Evolutionary conservation across 2,113 vertebrate genomes (phyloP).

Genomic region (Myrmecobius fasciatus): DNA sequence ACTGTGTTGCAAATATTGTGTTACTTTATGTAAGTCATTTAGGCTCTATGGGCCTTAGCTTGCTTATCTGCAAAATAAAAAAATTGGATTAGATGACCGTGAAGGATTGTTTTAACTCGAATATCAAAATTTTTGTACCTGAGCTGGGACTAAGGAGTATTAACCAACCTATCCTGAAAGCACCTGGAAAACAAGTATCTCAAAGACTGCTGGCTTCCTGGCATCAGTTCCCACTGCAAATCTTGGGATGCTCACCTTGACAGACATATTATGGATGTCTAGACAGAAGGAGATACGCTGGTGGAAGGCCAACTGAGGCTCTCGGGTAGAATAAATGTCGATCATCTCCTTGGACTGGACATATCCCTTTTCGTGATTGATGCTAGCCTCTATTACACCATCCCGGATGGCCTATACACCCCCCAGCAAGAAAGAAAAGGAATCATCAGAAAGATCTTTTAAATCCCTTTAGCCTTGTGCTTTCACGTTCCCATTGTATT

Average conservation of each 20-base stretch:
- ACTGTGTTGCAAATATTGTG: neutral
- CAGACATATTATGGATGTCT: slow-evolving; percentile 99
- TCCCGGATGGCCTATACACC: slow-evolving; percentile 93
- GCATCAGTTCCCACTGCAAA: neutral
- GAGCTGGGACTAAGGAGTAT: neutral
- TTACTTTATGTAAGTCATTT: neutral
- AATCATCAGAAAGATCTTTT: slow-evolving; percentile 12
- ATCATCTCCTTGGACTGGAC: slow-evolving; percentile 98
- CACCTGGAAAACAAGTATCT: neutral
- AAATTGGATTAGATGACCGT: neutral
- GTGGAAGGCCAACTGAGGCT: slow-evolving; percentile 98
- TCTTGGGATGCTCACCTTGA: slow-evolving; percentile 87
- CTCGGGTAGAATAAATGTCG: slow-evolving; percentile 96
- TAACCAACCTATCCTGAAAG: neutral
- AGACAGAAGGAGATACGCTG: slow-evolving; percentile 99
- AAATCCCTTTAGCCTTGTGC: neutral
- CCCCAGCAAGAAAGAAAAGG: neutral
- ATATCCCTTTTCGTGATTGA: slow-evolving; percentile 98
- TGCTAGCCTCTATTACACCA: slow-evolving; percentile 97
- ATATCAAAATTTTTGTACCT: no score
- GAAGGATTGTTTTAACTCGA: neutral
- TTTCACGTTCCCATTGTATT: neutral
- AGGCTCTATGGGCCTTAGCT: neutral
- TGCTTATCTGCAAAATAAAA: neutral
- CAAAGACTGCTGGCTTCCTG: neutral